phyloP scores from a whole-genome alignment of 1,140 invertebrate genomes.

The Drusus annulatus region DNA sequence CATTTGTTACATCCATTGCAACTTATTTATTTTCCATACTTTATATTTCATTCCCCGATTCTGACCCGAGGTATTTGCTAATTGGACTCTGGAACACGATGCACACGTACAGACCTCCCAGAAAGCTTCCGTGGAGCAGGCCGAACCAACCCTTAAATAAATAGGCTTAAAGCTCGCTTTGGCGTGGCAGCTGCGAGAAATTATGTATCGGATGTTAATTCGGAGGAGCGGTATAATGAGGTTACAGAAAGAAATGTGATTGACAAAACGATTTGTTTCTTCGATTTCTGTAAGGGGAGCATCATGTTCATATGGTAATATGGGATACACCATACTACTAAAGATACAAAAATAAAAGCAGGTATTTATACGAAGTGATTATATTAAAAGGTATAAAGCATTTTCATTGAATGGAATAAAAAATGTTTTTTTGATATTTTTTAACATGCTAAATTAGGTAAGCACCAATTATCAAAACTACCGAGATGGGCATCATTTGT shows the following conservation, averaged over 20 bases:
- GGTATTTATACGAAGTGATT: too few relatives aligned
- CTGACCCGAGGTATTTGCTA: conserved; percentile 38
- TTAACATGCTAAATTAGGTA: too few relatives aligned
- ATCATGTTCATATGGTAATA: conserved; percentile 24
- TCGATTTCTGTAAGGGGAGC: conserved; percentile 26
- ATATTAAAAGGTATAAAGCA: too few relatives aligned
- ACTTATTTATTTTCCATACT: background rate
- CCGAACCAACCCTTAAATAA: background rate
- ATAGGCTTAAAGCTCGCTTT: background rate
- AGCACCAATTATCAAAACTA: too few relatives aligned
- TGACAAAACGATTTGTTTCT: conserved; percentile 45
- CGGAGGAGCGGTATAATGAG: conserved; percentile 31
- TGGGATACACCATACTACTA: background rate
- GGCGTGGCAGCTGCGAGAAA: background rate
- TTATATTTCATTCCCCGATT: conserved; percentile 34
- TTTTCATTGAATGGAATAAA: too few relatives aligned
- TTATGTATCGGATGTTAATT: conserved; percentile 34
- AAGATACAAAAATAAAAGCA: too few relatives aligned
- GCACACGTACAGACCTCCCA: conserved; percentile 37
- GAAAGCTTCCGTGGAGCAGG: background rate
- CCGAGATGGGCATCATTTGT: too few relatives aligned
- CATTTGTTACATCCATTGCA: background rate
- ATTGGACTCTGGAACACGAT: conserved; percentile 35
- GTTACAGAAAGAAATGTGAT: conserved; percentile 36
- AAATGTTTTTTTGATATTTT: too few relatives aligned